phyloP scores from a whole-genome alignment of 2,888 invertebrate genomes.

The Dorcus parallelipipedus region DNA sequence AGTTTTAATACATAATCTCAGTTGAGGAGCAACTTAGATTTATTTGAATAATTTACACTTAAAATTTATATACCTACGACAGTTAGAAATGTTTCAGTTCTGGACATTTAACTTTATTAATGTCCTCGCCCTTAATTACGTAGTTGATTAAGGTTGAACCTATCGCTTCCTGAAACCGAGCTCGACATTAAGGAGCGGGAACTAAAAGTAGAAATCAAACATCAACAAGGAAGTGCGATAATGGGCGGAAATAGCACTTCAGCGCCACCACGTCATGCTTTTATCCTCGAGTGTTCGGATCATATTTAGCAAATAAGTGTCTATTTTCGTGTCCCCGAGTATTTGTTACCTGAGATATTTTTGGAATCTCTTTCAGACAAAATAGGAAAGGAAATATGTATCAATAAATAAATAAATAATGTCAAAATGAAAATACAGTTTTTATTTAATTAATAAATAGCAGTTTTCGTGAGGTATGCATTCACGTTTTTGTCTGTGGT shows the following conservation, averaged over 20 bases:
- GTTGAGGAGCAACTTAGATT: too few species aligned
- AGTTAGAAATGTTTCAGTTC: too few species aligned
- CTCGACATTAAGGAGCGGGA: neutral
- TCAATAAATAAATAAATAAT: neutral
- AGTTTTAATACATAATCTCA: too few species aligned
- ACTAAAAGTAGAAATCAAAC: neutral
- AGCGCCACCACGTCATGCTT: conserved; percentile 6
- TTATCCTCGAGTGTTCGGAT: conserved; percentile 10
- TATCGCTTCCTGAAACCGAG: neutral
- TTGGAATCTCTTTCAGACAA: neutral
- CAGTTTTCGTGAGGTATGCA: too few species aligned
- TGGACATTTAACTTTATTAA: too few species aligned
- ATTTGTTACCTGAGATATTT: too few species aligned
- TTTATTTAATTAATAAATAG: neutral
- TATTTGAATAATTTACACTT: too few species aligned
- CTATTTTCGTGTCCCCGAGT: too few species aligned
- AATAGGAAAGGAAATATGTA: neutral
- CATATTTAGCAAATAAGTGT: neutral
- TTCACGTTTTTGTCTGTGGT: too few species aligned
- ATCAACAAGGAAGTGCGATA: conserved; percentile 25
- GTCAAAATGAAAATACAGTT: neutral
- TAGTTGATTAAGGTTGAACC: too few species aligned
- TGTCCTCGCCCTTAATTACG: too few species aligned
- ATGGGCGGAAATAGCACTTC: conserved; percentile 30
- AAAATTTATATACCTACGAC: too few species aligned